phyloP scores from a whole-genome alignment of 2,113 vertebrate species.

The Pteronura brasiliensis region DNA sequence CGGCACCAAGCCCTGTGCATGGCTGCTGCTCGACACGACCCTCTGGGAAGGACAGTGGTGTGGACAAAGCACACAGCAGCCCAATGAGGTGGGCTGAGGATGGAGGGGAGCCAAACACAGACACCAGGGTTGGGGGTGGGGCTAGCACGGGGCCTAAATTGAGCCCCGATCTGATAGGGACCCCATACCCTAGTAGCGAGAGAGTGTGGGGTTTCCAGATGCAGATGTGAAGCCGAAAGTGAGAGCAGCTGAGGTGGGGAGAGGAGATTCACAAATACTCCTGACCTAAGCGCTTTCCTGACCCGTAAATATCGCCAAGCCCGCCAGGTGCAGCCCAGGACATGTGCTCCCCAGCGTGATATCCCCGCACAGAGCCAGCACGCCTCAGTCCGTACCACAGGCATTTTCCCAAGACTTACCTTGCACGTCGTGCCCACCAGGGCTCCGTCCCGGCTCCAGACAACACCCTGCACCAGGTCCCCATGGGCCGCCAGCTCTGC shows the following conservation, averaged over 20 bases:
- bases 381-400: not conserved
- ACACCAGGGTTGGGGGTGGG: not conserved
- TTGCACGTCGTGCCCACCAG: slow-evolving; percentile 92
- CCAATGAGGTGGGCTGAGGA: not conserved
- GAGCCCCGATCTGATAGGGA: not conserved
- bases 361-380: not conserved
- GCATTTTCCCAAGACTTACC: slow-evolving; percentile 74
- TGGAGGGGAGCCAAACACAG: not conserved
- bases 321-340: not conserved
- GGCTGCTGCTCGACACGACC: not conserved
- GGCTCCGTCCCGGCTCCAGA: slow-evolving; percentile 92
- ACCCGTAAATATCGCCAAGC: not conserved
- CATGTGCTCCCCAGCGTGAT: rapidly evolving
- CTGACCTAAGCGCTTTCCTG: not conserved
- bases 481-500: slow-evolving; percentile 89
- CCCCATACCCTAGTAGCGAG: not conserved
- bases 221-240: not conserved
- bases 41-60: not conserved
- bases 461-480: slow-evolving; percentile 90
- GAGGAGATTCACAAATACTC: not conserved
- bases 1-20: too few species aligned
- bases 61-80: not conserved
- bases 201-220: not conserved
- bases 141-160: not conserved
- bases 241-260: not conserved